phyloP scores from a whole-genome alignment of 2,797 vertebrate species.

The Xiphorhynchus erythropygius region DNA sequence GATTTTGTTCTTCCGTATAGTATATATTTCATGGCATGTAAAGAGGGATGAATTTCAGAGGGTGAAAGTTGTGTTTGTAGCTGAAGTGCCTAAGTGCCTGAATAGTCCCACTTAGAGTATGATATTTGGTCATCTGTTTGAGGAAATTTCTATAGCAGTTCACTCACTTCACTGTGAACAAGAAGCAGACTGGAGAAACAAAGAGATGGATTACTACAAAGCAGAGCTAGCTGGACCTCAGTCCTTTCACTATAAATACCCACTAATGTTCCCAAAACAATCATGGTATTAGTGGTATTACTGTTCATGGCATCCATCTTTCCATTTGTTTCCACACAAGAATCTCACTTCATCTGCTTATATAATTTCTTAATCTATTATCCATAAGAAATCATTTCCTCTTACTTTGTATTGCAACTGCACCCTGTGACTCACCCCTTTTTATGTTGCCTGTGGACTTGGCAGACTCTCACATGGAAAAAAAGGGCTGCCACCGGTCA shows the following conservation, averaged over 20 bases:
- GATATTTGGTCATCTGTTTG: not conserved
- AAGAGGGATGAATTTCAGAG: not conserved
- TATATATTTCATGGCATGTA: not conserved
- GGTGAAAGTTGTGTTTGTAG: not conserved
- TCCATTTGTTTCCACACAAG: not conserved
- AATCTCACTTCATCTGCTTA: not conserved
- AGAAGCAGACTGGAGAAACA: not conserved
- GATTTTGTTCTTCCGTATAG: not conserved
- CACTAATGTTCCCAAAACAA: not conserved
- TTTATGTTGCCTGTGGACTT: not conserved
- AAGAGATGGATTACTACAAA: not conserved
- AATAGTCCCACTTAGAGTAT: not conserved
- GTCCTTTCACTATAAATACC: not conserved
- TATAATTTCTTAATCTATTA: not conserved
- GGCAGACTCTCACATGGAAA: not conserved
- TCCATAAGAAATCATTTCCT: not conserved
- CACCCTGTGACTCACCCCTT: not conserved
- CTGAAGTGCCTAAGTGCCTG: not conserved
- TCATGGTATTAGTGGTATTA: not conserved
- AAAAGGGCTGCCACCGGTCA: not conserved
- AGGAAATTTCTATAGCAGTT: not conserved
- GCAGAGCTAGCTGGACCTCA: not conserved
- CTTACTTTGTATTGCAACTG: not conserved
- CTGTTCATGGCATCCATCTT: not conserved
- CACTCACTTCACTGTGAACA: not conserved